These are phyloP conservation scores for Gavialis gangeticus DNA, from an alignment of 2,113 vertebrate genomes.

Conservation along the genomic window DNA sequence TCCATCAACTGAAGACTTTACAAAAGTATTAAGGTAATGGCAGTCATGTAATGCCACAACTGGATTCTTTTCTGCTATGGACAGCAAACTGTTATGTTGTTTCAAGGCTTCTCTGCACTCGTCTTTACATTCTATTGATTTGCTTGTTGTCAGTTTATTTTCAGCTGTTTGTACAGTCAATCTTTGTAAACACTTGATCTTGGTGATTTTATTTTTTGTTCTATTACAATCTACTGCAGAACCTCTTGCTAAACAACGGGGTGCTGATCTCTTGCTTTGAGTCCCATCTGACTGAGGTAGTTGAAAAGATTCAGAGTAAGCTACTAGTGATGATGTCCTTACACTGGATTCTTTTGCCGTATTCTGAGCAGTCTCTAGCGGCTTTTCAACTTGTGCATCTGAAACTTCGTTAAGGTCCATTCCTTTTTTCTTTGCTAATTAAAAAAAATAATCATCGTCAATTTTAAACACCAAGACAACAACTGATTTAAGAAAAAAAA, in stretches of 20 bases:
- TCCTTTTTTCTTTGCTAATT: slow-evolving; percentile 63
- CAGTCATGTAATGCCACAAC: slow-evolving; percentile 68
- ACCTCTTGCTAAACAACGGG: slow-evolving; percentile 35
- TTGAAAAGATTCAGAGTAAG: slow-evolving; percentile 20
- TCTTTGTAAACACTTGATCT: slow-evolving; percentile 22
- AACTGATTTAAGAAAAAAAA: background rate
- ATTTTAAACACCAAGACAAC: background rate
- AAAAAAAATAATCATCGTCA: slow-evolving; percentile 33
- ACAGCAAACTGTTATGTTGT: slow-evolving; percentile 20
- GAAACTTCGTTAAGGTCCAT: slow-evolving; percentile 43
- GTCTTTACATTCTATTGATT: slow-evolving; percentile 22
- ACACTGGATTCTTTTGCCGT: slow-evolving; percentile 5
- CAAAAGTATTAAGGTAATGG: slow-evolving; percentile 56
- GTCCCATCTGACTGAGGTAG: slow-evolving; percentile 41
- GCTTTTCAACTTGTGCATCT: slow-evolving; percentile 31
- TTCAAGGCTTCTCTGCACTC: slow-evolving; percentile 21
- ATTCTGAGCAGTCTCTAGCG: slow-evolving; percentile 44
- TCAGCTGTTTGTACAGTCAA: slow-evolving; percentile 32
- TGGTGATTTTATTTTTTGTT: slow-evolving; percentile 38
- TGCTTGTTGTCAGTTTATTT: slow-evolving; percentile 31
- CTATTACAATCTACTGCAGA: slow-evolving; percentile 20
- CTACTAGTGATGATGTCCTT: slow-evolving; percentile 54
- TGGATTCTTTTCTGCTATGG: slow-evolving; percentile 61
- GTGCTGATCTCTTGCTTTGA: slow-evolving; percentile 34
- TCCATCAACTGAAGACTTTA: slow-evolving; percentile 57